These are phyloP conservation scores for Brachionus koreanus DNA, from an alignment of 1,140 invertebrate species.

Conservation along the genomic window DNA sequence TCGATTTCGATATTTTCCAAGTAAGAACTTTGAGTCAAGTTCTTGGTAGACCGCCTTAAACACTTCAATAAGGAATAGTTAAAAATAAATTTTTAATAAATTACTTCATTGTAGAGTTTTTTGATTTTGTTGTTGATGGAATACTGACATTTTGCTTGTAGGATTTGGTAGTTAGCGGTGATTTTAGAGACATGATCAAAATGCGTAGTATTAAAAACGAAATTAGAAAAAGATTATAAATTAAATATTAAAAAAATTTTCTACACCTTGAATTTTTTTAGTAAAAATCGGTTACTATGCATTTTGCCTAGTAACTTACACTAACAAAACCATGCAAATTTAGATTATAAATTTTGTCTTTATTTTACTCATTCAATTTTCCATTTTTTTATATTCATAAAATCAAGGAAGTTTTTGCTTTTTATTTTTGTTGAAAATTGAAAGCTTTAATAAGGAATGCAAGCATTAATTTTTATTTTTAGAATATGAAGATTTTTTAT, in stretches of 20 bases:
- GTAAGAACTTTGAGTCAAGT: not conserved
- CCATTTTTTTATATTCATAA: no score
- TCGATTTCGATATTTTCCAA: slow-evolving; percentile 53
- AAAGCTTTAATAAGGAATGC: no score
- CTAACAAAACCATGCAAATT: not conserved
- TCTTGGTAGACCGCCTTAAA: not conserved
- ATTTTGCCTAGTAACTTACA: not conserved
- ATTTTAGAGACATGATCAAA: not conserved
- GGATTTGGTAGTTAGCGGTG: not conserved
- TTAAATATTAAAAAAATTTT: not conserved
- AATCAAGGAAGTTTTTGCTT: no score
- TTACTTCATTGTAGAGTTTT: not conserved
- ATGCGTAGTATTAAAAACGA: not conserved
- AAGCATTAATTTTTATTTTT: no score
- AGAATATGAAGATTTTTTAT: no score
- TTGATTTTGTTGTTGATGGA: not conserved
- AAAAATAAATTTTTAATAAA: not conserved
- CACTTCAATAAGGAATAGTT: not conserved
- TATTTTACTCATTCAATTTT: not conserved
- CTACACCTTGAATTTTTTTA: slow-evolving; percentile 10
- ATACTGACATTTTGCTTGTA: not conserved
- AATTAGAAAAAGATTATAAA: not conserved
- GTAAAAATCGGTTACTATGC: slow-evolving; percentile 13
- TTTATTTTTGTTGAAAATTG: no score
- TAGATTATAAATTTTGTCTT: not conserved